Base-by-base conservation (phyloP, 1,140 invertebrate species). In the Batillaria attramentaria region DNA sequence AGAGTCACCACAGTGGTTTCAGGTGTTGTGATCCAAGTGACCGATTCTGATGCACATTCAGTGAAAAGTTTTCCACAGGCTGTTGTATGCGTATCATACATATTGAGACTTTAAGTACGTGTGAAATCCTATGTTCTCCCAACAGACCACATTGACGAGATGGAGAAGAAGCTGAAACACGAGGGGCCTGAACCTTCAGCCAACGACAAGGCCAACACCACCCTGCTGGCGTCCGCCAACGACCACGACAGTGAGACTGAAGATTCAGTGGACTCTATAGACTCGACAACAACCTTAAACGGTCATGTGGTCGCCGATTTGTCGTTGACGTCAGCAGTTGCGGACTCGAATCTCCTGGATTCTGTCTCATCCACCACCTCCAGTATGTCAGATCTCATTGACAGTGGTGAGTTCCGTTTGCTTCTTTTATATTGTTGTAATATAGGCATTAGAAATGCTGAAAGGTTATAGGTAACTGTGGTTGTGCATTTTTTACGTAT, bases 351-450 rank as follows among this genome's bases (percentile, higher is more conserved):
- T 37, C 54, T 65, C 24, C 39, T 62, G 54, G 57, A 16, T 10
- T 75, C 73, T 37, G 73, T 41, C 37, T 62, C 73, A 3, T 75
- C 73, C 5, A 13, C 28, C 70, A 24, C 77, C 20, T 62, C 73
- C 37, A 65, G 72, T 42, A 35, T 75, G 13, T 62, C 57, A 2
- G 73, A 75, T 42, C 33, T 60, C 35, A 73, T 50, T 68, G 35
- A 37, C 5, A 73, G 57, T 20, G 43, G 72, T 73, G 33, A 50
- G 78, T 79, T 1, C 68, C 62, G 16, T 28, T 57, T 39, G 42
- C 43, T 81, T 81, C 35, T 69, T 69, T 79, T 77, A n/a, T n/a
- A n/a, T n/a, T n/a, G n/a, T n/a, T n/a, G n/a, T n/a, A n/a, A n/a
- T n/a, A n/a, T n/a, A n/a, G n/a, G n/a, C n/a, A n/a, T n/a, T n/a